Conservation (phyloP, 1,140 invertebrate species). For the Drosophila orosa region DNA sequence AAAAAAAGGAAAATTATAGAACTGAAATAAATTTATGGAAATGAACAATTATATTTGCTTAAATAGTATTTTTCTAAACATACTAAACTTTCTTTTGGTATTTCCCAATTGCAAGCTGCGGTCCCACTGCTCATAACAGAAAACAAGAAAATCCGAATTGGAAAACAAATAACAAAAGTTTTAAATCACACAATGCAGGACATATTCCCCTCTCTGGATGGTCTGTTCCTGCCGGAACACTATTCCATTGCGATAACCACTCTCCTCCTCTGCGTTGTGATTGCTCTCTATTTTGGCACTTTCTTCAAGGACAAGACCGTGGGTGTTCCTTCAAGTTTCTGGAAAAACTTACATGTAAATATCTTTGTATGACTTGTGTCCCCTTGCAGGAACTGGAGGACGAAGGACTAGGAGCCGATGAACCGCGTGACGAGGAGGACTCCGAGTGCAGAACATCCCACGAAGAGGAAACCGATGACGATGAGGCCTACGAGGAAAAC, state of each 20-base stretch:
- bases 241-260: slow-evolving; percentile 68
- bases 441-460: slow-evolving; percentile 23
- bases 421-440: slow-evolving; percentile 48
- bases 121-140: slow-evolving; percentile 33
- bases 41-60: background rate
- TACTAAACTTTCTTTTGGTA: background rate
- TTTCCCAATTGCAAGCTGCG: background rate
- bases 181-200: slow-evolving; percentile 28
- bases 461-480: slow-evolving; percentile 48
- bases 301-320: slow-evolving; percentile 73
- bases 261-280: slow-evolving; percentile 67
- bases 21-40: background rate
- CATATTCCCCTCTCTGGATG: slow-evolving; percentile 16
- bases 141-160: slow-evolving; percentile 17
- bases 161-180: slow-evolving; percentile 17
- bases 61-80: background rate
- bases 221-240: slow-evolving; percentile 59
- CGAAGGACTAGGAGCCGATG: slow-evolving; percentile 66
- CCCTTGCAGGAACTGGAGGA: slow-evolving; percentile 60
- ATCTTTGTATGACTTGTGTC: background rate
- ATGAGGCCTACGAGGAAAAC: slow-evolving; percentile 61
- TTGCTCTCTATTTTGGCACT: slow-evolving; percentile 72
- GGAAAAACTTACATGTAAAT: too few relatives aligned
- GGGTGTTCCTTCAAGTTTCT: slow-evolving; percentile 20
- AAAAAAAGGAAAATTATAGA: background rate